Evolutionary conservation across 2,797 vertebrate species (phyloP).

Genomic region (Poecilia gillii): DNA sequence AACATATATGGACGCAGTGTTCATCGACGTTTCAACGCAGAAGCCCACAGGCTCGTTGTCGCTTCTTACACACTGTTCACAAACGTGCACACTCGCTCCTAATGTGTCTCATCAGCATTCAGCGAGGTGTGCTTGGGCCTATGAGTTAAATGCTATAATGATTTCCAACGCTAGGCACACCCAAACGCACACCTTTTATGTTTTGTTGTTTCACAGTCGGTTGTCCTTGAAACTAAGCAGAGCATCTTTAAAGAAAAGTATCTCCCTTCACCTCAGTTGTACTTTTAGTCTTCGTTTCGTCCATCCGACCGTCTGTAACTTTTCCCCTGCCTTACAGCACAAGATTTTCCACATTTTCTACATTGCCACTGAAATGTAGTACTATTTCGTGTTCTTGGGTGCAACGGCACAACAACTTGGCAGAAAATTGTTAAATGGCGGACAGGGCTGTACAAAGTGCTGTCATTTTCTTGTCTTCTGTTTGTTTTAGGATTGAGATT

Average conservation of each 20-base stretch:
- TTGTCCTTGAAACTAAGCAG: constrained; percentile 70
- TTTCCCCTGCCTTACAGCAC: not conserved
- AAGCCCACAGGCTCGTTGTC: constrained; percentile 4
- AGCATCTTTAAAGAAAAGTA: constrained; percentile 54
- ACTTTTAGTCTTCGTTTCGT: not conserved
- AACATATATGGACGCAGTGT: not conserved
- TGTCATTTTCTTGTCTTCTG: constrained; percentile 43
- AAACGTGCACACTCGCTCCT: constrained; percentile 24
- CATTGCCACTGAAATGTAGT: constrained; percentile 26
- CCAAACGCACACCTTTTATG: constrained; percentile 46
- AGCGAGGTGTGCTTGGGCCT: constrained; percentile 39
- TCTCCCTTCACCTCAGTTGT: constrained; percentile 5
- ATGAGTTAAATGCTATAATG: constrained; percentile 72
- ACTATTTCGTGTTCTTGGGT: constrained; percentile 38
- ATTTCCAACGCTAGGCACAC: constrained; percentile 50
- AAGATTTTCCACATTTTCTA: constrained; percentile 9
- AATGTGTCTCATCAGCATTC: constrained; percentile 67
- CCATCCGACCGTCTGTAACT: not conserved
- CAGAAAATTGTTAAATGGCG: constrained; percentile 41
- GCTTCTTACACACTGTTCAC: constrained; percentile 3
- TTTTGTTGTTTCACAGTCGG: constrained; percentile 66
- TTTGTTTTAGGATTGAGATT: constrained; percentile 36
- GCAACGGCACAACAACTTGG: constrained; percentile 48
- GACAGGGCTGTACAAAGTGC: constrained; percentile 26
- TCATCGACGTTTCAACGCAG: constrained; percentile 6